Evolutionary conservation across 2,113 vertebrate genomes (phyloP).

Genomic region (Leptocoma aspasia): DNA sequence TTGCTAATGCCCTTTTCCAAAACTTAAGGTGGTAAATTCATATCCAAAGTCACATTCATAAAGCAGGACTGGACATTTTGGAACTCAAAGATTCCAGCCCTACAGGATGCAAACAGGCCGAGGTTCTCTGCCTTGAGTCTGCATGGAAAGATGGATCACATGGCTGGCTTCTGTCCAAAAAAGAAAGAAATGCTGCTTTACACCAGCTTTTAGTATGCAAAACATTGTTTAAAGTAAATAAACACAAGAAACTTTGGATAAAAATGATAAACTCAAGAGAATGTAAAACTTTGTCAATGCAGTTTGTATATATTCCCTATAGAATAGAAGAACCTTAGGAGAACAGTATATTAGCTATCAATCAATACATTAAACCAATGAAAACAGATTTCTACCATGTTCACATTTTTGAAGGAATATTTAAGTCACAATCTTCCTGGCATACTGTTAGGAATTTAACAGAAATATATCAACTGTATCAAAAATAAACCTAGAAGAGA

Average conservation of each 20-base stretch:
- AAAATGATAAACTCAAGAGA: not conserved
- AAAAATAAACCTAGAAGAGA: not conserved
- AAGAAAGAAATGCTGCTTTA: not conserved
- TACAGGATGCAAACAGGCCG: not conserved
- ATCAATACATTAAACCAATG: not conserved
- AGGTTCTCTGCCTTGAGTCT: not conserved
- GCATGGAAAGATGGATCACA: not conserved
- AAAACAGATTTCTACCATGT: not conserved
- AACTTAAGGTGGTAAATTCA: not conserved
- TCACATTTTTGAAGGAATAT: not conserved
- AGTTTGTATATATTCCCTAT: not conserved
- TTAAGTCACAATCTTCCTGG: not conserved
- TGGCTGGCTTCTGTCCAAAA: not conserved
- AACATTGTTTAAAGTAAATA: not conserved
- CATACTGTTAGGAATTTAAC: not conserved
- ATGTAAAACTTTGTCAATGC: not conserved
- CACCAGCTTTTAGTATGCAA: not conserved
- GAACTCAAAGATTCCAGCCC: not conserved
- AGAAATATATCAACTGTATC: not conserved
- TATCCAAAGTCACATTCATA: not conserved
- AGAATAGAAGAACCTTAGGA: not conserved
- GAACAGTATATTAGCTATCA: not conserved
- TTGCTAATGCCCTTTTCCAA: not conserved
- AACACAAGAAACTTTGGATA: not conserved
- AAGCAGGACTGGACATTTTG: not conserved